Evolutionary conservation across 2,888 invertebrate genomes (phyloP).

Genomic region (Idaea biselata): DNA sequence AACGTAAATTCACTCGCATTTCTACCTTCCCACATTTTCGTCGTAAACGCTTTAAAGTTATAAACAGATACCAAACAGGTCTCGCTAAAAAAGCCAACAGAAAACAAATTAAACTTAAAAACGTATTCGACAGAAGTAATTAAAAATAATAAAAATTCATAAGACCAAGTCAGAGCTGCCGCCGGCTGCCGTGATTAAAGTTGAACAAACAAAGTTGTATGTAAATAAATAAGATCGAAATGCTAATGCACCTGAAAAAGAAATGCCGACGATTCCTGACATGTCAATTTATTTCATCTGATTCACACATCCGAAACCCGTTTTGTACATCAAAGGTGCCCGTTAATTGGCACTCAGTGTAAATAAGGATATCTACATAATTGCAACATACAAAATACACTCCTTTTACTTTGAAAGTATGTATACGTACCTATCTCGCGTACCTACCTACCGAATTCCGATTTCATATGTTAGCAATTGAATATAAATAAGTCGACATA

Average conservation of each 20-base stretch:
- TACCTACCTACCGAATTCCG: neutral
- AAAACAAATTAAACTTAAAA: neutral
- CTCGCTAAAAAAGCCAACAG: neutral
- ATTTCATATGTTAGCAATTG: neutral
- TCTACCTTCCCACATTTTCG: neutral
- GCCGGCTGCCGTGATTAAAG: conserved; percentile 9
- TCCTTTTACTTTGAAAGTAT: conserved; percentile 17
- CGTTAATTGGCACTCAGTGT: conserved; percentile 60
- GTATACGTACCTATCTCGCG: neutral
- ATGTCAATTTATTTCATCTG: conserved; percentile 70
- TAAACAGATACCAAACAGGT: neutral
- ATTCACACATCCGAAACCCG: conserved; percentile 62
- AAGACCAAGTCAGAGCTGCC: neutral
- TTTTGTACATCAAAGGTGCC: conserved; percentile 70
- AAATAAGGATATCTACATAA: conserved; percentile 37
- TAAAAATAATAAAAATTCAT: neutral
- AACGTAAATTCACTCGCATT: neutral
- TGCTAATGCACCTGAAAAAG: conserved; percentile 55
- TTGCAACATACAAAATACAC: conserved; percentile 29
- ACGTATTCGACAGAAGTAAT: neutral
- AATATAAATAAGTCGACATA: neutral
- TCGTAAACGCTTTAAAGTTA: neutral
- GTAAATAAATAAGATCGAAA: conserved; percentile 52
- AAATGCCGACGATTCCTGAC: conserved; percentile 50
- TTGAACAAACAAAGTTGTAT: conserved; percentile 29